Evolutionary conservation across 2,888 invertebrate genomes (phyloP).

Genomic region (Elmis aenea): DNA sequence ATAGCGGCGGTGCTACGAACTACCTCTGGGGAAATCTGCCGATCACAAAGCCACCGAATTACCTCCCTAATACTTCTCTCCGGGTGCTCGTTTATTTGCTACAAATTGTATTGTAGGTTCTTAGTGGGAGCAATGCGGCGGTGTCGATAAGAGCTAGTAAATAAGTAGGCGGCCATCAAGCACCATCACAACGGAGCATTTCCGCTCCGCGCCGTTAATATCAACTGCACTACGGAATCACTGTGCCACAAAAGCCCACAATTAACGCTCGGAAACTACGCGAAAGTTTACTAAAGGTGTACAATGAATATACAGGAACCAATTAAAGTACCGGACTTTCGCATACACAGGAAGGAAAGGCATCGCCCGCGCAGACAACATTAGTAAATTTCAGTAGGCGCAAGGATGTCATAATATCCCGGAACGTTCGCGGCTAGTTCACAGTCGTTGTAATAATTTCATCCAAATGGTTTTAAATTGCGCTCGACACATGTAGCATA

Average conservation of each 20-base stretch:
- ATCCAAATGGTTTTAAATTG: background rate
- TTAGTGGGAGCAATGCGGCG: conserved; percentile 25
- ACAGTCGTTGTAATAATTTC: background rate
- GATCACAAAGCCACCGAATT: conserved; percentile 40
- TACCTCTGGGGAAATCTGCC: conserved; percentile 37
- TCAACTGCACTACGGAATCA: conserved; percentile 16
- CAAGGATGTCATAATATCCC: conserved; percentile 6
- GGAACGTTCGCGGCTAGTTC: conserved; percentile 1
- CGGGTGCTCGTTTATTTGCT: conserved; percentile 40
- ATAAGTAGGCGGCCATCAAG: conserved; percentile 20
- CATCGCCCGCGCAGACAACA: conserved; percentile 25
- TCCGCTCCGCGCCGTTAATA: conserved; percentile 19
- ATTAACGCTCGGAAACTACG: conserved; percentile 23
- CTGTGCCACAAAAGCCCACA: conserved; percentile 16
- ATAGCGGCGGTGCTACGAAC: conserved; percentile 19
- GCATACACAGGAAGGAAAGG: conserved; percentile 29
- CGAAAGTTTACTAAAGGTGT: conserved; percentile 21
- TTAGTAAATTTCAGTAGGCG: too few species aligned
- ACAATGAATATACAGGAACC: conserved; percentile 33
- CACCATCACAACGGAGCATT: conserved; percentile 16
- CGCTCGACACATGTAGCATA: too few species aligned
- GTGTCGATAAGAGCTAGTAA: conserved; percentile 23
- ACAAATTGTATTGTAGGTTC: conserved; percentile 39
- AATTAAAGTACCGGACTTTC: conserved; percentile 29
- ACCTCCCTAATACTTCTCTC: conserved; percentile 37